phyloP scores from a whole-genome alignment of 2,797 vertebrate genomes.

The Prunella strophiata region DNA sequence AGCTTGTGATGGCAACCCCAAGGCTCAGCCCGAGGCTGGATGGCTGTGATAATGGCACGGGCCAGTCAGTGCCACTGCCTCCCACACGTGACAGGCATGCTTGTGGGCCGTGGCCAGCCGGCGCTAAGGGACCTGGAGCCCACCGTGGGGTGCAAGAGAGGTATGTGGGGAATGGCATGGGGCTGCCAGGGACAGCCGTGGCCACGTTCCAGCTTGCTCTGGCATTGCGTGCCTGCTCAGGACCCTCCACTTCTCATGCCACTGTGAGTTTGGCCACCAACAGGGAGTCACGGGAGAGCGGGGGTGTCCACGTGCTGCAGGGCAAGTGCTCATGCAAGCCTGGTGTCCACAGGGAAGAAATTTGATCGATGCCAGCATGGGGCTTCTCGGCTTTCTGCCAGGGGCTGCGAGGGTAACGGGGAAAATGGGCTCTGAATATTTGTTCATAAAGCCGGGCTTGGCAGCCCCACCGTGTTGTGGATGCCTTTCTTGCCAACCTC shows the following conservation, averaged over 20 bases:
- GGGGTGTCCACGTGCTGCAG: conserved; percentile 82
- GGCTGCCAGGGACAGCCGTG: neutral
- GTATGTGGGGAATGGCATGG: conserved; percentile 37
- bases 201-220: neutral
- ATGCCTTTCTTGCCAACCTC: neutral
- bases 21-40: conserved; percentile 75
- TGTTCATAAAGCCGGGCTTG: neutral
- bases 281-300: conserved; percentile 79
- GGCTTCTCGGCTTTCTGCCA: conserved; percentile 90
- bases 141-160: conserved; percentile 82
- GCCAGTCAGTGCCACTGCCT: conserved; percentile 88
- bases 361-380: conserved; percentile 83
- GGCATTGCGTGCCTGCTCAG: fast-evolving
- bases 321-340: conserved; percentile 87
- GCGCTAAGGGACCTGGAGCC: conserved; percentile 84
- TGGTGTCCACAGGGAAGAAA: conserved; percentile 79
- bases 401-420: conserved; percentile 86
- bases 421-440: fast-evolving
- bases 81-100: conserved; percentile 82
- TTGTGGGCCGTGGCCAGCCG: conserved; percentile 84
- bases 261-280: conserved; percentile 87
- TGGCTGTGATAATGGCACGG: conserved; percentile 81
- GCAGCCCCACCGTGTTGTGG: fast-evolving
- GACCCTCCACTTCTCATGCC: neutral
- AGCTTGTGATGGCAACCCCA: conserved; percentile 85